Conservation (phyloP, 2,888 invertebrate genomes). For the Conomelus anceps region DNA sequence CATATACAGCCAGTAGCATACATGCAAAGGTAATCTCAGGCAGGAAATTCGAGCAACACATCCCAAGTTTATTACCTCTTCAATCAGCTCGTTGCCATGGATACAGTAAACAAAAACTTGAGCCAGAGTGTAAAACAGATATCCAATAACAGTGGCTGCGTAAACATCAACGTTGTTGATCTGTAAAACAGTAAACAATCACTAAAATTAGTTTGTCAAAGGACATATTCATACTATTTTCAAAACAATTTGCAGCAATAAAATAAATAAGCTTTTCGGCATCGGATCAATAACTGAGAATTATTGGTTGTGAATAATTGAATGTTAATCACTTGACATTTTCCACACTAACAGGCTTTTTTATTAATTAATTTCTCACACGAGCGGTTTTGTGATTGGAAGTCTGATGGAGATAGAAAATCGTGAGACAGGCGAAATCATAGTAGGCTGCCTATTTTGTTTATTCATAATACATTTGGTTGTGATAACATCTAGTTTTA, state of each 20-base stretch:
- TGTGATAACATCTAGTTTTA: too few species aligned
- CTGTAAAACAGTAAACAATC: conserved; percentile 42
- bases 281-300: neutral
- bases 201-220: neutral
- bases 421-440: too few species aligned
- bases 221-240: neutral
- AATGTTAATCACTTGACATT: too few species aligned
- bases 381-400: too few species aligned
- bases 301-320: neutral
- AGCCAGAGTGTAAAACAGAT: conserved; percentile 68
- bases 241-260: neutral
- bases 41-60: neutral
- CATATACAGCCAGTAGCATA: neutral
- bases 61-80: conserved; percentile 57
- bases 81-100: conserved; percentile 77
- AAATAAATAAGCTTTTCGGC: neutral
- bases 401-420: too few species aligned
- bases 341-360: too few species aligned
- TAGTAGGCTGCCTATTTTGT: too few species aligned
- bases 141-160: conserved; percentile 70
- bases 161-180: conserved; percentile 70
- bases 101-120: conserved; percentile 85
- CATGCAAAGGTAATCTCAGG: neutral
- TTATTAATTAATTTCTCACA: too few species aligned
- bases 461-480: too few species aligned